These are phyloP conservation scores for Cyprinodon variegatus DNA, from an alignment of 2,113 vertebrate genomes.

Conservation along the genomic window DNA sequence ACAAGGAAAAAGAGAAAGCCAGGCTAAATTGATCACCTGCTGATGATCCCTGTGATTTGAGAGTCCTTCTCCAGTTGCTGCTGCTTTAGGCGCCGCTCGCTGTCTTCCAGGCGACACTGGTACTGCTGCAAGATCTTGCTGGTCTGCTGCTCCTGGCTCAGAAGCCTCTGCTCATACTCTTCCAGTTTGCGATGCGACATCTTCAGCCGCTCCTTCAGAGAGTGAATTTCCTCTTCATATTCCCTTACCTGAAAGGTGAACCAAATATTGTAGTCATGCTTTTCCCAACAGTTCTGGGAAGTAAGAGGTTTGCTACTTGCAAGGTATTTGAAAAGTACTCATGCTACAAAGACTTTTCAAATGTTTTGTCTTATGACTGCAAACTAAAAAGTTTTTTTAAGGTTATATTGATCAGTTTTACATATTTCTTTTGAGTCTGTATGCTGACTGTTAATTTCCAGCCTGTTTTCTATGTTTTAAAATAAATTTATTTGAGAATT, in stretches of 20 bases:
- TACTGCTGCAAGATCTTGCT: conserved; percentile 94
- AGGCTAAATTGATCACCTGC: conserved; percentile 80
- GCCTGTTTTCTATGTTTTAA: too few relatives aligned
- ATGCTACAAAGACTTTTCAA: neutral
- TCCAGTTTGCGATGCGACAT: conserved; percentile 97
- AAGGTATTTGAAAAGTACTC: neutral
- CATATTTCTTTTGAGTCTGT: too few relatives aligned
- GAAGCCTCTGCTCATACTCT: conserved; percentile 90
- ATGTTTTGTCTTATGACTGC: too few relatives aligned
- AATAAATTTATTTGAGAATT: too few relatives aligned
- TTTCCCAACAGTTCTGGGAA: neutral
- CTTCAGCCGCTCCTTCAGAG: conserved; percentile 91
- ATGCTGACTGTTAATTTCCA: too few relatives aligned
- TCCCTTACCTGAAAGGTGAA: conserved; percentile 85
- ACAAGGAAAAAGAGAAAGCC: neutral
- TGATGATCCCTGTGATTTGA: conserved; percentile 98
- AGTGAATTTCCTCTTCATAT: conserved; percentile 96
- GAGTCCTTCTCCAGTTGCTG: conserved; percentile 94
- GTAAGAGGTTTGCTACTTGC: too few relatives aligned
- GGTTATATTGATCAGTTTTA: too few relatives aligned
- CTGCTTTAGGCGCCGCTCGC: conserved; percentile 89
- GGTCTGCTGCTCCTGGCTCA: conserved; percentile 92
- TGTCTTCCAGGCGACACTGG: conserved; percentile 93
- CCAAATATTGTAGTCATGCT: neutral
- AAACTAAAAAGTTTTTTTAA: too few relatives aligned